phyloP scores from a whole-genome alignment of 2,113 vertebrate genomes.

The Passerina amoena region DNA sequence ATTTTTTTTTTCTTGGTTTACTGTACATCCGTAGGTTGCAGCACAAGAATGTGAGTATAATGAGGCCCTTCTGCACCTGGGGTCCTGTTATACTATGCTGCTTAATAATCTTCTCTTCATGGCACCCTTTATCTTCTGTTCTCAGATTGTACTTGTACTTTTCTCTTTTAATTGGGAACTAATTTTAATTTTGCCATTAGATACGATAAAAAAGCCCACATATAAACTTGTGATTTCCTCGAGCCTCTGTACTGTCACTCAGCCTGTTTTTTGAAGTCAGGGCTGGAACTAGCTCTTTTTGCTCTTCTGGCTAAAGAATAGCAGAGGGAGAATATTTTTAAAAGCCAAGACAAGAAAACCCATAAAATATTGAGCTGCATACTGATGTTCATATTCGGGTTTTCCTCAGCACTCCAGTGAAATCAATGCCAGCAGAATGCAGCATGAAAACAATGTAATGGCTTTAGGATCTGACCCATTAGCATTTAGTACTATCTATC shows the following conservation, averaged over 20 bases:
- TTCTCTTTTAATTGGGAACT: constrained; percentile 79
- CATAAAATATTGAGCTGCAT: constrained; percentile 70
- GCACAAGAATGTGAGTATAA: constrained; percentile 68
- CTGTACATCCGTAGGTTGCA: constrained; percentile 37
- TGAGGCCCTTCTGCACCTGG: constrained; percentile 70
- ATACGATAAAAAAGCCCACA: constrained; percentile 64
- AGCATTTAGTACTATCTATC: constrained; percentile 63
- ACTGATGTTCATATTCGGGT: constrained; percentile 11
- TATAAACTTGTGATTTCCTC: constrained; percentile 66
- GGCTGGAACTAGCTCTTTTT: constrained; percentile 59
- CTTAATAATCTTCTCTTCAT: constrained; percentile 71
- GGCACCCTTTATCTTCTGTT: constrained; percentile 68
- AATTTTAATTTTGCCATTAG: constrained; percentile 77
- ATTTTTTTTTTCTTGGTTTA: constrained; percentile 44
- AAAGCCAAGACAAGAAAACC: constrained; percentile 56
- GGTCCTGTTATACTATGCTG: constrained; percentile 61
- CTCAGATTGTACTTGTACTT: constrained; percentile 65
- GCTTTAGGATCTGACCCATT: constrained; percentile 44
- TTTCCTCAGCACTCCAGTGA: constrained; percentile 14
- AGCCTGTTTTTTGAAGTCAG: constrained; percentile 47
- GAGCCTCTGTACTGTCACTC: constrained; percentile 65
- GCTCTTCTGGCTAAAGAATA: constrained; percentile 69
- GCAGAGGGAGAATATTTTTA: constrained; percentile 64
- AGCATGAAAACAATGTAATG: not conserved
- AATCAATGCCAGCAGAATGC: constrained; percentile 21